phyloP scores from a whole-genome alignment of 2,113 vertebrate species.

The Salvelinus fontinalis region DNA sequence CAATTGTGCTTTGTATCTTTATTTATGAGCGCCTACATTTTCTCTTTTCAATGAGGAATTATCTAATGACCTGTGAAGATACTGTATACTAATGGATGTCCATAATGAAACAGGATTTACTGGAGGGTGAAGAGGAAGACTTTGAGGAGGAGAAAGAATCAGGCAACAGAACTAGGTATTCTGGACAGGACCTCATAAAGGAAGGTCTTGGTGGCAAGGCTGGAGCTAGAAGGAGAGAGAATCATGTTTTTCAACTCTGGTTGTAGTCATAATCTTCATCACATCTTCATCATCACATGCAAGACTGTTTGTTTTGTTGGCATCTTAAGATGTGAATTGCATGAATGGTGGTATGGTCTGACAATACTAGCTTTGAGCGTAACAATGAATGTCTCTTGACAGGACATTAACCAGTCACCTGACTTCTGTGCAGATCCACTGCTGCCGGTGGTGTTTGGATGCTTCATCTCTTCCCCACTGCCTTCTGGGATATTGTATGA shows the following conservation, averaged over 20 bases:
- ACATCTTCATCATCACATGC: not conserved
- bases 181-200: slow-evolving; percentile 51
- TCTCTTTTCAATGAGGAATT: too few species aligned
- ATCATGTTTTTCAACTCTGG: not conserved
- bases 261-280: not conserved
- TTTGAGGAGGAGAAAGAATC: not conserved
- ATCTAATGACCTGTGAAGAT: too few species aligned
- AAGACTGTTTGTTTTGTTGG: too few species aligned
- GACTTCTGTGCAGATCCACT: not conserved
- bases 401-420: slow-evolving; percentile 34
- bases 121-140: not conserved
- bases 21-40: too few species aligned
- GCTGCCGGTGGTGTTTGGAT: not conserved
- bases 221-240: slow-evolving; percentile 27
- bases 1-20: not conserved
- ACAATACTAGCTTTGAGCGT: not conserved
- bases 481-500: slow-evolving; percentile 39
- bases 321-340: too few species aligned
- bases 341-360: not conserved
- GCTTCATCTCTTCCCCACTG: slow-evolving; percentile 15
- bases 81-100: too few species aligned
- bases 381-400: not conserved
- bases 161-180: slow-evolving; percentile 56
- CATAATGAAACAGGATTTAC: not conserved
- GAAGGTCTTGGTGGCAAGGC: slow-evolving; percentile 54